Evolutionary conservation across 2,888 invertebrate genomes (phyloP), one percentile per base, ranked within the genome.

Genomic region (Mythimna pallens): DNA sequence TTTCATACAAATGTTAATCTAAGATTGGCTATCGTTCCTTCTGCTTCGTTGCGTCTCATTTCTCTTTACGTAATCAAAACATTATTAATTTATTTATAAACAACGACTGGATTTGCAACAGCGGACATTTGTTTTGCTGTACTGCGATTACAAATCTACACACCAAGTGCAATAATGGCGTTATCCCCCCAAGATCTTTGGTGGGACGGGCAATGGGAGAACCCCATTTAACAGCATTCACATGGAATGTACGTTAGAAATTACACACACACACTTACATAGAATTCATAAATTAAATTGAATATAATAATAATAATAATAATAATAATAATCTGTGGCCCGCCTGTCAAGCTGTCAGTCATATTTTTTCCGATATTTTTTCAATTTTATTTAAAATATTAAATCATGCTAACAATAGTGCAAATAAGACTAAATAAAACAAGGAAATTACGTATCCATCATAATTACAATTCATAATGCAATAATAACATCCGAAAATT

Each of bases 111-210:
- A 36, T 63, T 58, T 73, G 61, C 25, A 52, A 73, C 10, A 34
- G 17, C 20, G 55, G 54, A 59, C 14, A 25, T 63, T 74, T 52
- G 55, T 78, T 34, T 70, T 40, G 54, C 25, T 8, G 55, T 57
- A 52, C 2, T 52, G 40, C 59, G 62, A 62, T 68, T 50, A 55
- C 57, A 25, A 55, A 75, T 76, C 57, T 75, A 54, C 22, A 34
- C 47, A 43, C 20, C 47, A 65, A 52, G 20, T 73, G 54, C 62
- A 59, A 66, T 68, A 52, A 62, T 57, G 20, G 36, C n/a, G 54
- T 59, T 79, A 79, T 79, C 81, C 63, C 77, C 78, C 78, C 5
- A 36, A 36, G 52, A 79, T 81, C 82, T 57, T 47, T 55, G 8
- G 22, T 73, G 14, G 57, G 20, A 14, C 17, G 25, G 36, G 58